Conservation (phyloP, 2,797 vertebrate genomes). For the Bradypus variegatus region DNA sequence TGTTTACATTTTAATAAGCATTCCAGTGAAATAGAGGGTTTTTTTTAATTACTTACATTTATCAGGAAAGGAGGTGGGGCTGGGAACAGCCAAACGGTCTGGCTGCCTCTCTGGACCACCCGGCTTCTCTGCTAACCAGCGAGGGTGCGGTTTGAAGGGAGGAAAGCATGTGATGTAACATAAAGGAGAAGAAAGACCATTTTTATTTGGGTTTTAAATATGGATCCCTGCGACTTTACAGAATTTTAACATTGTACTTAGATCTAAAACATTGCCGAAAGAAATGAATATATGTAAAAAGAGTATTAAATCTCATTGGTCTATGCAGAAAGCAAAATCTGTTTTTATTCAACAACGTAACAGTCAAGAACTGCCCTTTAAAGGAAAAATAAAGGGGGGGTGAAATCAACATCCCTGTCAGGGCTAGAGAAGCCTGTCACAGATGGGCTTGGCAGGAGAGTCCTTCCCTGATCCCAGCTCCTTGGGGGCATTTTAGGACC, state of each 20-base stretch:
- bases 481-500: not conserved
- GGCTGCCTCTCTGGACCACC: constrained; percentile 29
- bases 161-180: not conserved
- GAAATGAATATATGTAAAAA: not conserved
- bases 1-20: constrained; percentile 75
- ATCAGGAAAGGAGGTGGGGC: constrained; percentile 48
- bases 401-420: not conserved
- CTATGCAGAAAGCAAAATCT: not conserved
- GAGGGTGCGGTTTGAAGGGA: not conserved
- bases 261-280: not conserved
- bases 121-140: constrained; percentile 7
- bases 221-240: not conserved
- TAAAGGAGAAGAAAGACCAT: not conserved
- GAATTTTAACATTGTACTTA: not conserved
- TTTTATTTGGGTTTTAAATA: constrained; percentile 22
- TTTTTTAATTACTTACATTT: constrained; percentile 66
- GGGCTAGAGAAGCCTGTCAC: not conserved
- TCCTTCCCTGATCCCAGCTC: not conserved
- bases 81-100: not conserved
- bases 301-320: not conserved
- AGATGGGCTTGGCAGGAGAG: not conserved
- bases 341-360: not conserved
- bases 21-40: constrained; percentile 62
- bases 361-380: not conserved
- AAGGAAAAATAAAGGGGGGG: not conserved